These are phyloP conservation scores for Pocillopora meandrina DNA, from an alignment of 92 coral and sea anemone genomes.

Conservation along the genomic window DNA sequence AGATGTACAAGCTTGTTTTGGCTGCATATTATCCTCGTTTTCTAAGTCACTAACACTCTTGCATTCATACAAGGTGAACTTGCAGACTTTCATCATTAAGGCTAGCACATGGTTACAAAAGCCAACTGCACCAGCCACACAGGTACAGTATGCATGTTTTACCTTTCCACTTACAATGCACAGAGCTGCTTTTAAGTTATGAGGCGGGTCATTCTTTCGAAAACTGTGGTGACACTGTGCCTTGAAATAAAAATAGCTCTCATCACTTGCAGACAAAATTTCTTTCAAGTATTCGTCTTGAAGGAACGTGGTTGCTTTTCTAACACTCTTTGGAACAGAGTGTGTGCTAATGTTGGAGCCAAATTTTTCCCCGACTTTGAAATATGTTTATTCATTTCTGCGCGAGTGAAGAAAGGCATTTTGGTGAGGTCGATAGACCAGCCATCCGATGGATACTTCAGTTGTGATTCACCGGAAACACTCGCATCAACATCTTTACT, in stretches of 20 bases:
- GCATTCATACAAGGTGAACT: slow-evolving; percentile 48
- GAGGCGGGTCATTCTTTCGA: slow-evolving; percentile 38
- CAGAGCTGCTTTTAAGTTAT: slow-evolving; percentile 42
- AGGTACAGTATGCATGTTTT: slow-evolving; percentile 45
- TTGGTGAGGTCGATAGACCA: too few species aligned
- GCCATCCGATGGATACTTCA: too few species aligned
- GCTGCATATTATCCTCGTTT: too few species aligned
- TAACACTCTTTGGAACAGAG: slow-evolving; percentile 54
- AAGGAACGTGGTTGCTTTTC: slow-evolving; percentile 65
- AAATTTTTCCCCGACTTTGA: slow-evolving; percentile 59
- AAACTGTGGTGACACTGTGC: slow-evolving; percentile 33
- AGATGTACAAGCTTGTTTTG: too few species aligned
- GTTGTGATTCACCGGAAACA: too few species aligned
- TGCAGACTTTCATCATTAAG: slow-evolving; percentile 59
- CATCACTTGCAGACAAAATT: neutral
- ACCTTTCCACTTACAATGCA: slow-evolving; percentile 53
- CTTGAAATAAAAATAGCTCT: slow-evolving; percentile 14
- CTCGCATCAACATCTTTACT: too few species aligned
- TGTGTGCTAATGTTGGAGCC: slow-evolving; percentile 38
- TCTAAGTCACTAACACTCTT: neutral
- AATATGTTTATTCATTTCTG: slow-evolving; percentile 28
- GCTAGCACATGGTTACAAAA: slow-evolving; percentile 65
- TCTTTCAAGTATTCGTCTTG: neutral
- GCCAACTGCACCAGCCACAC: slow-evolving; percentile 65
- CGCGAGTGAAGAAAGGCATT: too few species aligned